Evolutionary conservation across 1,140 invertebrate genomes (phyloP), one percentile per base, ranked within the genome.

Genomic region (Chlorops oryzae): DNA sequence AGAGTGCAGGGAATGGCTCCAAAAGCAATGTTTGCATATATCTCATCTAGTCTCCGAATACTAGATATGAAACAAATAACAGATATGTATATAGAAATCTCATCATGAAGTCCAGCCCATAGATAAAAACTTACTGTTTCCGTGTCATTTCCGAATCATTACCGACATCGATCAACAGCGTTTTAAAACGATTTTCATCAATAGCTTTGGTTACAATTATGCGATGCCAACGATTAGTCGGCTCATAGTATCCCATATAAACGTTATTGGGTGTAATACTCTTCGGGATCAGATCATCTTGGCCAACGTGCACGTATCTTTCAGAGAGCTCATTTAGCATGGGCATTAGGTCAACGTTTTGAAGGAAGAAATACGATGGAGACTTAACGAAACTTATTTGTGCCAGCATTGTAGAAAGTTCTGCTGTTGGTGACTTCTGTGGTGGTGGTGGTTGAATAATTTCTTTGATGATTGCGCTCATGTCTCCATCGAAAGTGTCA

Each of bases 1-100:
- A 70, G 44, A 15, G 47, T 51, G 41, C 67, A 70, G 21, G 53
- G 57, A 2, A 64, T 55, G 1, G 63, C 61, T 1, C 56, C 52
- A 49, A 56, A 64, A 0, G 62, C 59, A 3, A 64, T 10, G 4
- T 13, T 24, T 0, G 52, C 35, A 18, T 60, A 22, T 22, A 17
- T 7, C 0, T 51, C 13, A 5, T 59, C 53, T n/a, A n/a, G n/a
- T n/a, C n/a, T n/a, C n/a, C n/a, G n/a, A n/a, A n/a, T n/a, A n/a
- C n/a, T n/a, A n/a, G n/a, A n/a, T n/a, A n/a, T n/a, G n/a, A n/a
- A n/a, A n/a, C n/a, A n/a, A n/a, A n/a, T n/a, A n/a, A n/a, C n/a
- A n/a, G n/a, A n/a, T n/a, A n/a, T n/a, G n/a, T n/a, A n/a, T n/a
- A n/a, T n/a, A n/a, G n/a, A n/a, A n/a, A n/a, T n/a, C n/a, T n/a